A percentile compares a stretch with the other conserved stretches of the same genome.
phyloP scores from a whole-genome alignment of 2,888 invertebrate genomes.

The Cybosia mesomella region DNA sequence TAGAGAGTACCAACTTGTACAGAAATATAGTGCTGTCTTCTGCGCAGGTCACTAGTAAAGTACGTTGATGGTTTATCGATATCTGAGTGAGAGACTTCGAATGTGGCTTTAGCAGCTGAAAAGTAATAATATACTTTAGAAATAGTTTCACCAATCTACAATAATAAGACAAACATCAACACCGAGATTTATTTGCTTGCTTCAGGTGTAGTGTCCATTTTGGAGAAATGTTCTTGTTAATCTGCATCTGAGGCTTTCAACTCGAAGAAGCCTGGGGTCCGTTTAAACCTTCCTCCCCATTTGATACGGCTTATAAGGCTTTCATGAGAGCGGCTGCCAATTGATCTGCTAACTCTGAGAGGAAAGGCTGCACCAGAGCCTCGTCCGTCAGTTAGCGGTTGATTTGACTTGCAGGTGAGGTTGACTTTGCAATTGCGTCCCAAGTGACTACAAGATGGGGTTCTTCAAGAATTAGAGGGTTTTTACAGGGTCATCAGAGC shows the following conservation, averaged over 20 bases:
- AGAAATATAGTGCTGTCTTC: constrained; percentile 91
- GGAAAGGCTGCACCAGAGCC: not conserved
- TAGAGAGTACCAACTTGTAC: constrained; percentile 79
- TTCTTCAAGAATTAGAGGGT: too few species aligned
- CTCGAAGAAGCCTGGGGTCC: not conserved
- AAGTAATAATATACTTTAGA: constrained; percentile 20
- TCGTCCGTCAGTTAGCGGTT: not conserved
- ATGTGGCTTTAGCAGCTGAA: constrained; percentile 89
- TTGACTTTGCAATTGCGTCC: not conserved
- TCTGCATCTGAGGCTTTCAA: not conserved
- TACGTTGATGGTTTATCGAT: constrained; percentile 86
- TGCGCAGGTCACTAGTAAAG: constrained; percentile 89
- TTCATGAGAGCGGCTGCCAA: not conserved
- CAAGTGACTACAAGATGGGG: too few species aligned
- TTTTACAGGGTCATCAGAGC: too few species aligned
- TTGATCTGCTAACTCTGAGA: not conserved
- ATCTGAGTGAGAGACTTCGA: constrained; percentile 88
- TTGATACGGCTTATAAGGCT: not conserved
- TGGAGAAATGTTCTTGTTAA: rapidly evolving
- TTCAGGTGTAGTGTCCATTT: too few species aligned
- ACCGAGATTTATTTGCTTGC: too few species aligned
- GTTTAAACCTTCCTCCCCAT: not conserved
- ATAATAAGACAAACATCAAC: too few species aligned
- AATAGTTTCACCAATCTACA: too few species aligned
- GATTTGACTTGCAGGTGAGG: not conserved